phyloP scores from a whole-genome alignment of 2,888 invertebrate genomes.

The Megalurothrips usitatus region DNA sequence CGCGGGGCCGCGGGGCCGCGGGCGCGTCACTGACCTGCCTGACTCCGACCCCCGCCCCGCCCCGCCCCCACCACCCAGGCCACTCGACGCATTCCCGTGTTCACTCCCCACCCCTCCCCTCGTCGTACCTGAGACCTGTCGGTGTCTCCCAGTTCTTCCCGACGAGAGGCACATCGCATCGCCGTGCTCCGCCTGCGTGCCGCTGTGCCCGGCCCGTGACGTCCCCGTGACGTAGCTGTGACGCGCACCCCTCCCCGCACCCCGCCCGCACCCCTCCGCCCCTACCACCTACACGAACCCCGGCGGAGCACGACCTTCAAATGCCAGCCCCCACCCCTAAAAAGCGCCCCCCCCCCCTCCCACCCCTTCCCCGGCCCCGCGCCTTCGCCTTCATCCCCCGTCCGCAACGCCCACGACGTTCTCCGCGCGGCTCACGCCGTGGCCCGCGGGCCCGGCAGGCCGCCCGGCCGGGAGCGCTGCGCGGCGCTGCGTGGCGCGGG shows the following conservation, averaged over 20 bases:
- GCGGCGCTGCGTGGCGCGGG: background rate
- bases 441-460: background rate
- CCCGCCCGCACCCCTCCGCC: background rate
- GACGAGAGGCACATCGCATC: too few species aligned
- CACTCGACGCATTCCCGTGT: too few species aligned
- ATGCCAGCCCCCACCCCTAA: background rate
- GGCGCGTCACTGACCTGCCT: slow-evolving; percentile 12
- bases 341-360: background rate
- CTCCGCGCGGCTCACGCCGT: background rate
- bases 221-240: slow-evolving; percentile 2
- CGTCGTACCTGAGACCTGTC: background rate
- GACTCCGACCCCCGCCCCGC: background rate
- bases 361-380: background rate
- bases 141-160: too few species aligned
- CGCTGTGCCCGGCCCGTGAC: background rate
- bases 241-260: background rate
- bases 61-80: background rate
- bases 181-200: too few species aligned
- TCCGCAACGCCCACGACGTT: background rate
- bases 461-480: background rate
- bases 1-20: too few species aligned
- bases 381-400: background rate
- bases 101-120: background rate
- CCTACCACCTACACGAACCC: background rate
- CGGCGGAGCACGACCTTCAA: background rate